Evolutionary conservation across 2,797 vertebrate genomes (phyloP).

Genomic region (Cynopterus sphinx): DNA sequence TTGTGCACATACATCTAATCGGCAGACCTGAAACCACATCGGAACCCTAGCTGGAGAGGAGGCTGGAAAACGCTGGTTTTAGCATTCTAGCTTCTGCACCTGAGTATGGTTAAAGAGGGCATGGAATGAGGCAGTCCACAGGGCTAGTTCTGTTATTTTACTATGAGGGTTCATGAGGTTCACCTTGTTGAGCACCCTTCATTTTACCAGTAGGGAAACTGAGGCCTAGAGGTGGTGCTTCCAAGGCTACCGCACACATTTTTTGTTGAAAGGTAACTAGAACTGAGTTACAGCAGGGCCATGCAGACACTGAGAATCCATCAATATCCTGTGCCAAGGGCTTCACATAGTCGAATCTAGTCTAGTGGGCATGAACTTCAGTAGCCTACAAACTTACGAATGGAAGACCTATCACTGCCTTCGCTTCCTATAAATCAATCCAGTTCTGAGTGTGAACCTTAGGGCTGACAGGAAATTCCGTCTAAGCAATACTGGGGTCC

Average conservation of each 20-base stretch:
- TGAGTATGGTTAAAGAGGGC: not conserved
- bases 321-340: not conserved
- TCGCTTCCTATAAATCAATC: not conserved
- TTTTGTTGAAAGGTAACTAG: not conserved
- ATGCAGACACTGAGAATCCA: not conserved
- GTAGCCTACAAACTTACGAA: not conserved
- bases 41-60: not conserved
- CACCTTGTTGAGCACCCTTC: not conserved
- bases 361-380: not conserved
- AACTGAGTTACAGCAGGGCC: not conserved
- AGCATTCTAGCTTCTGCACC: not conserved
- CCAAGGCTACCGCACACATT: not conserved
- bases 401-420: not conserved
- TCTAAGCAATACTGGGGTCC: not conserved
- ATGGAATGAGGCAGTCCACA: too few species aligned
- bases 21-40: not conserved
- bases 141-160: not conserved
- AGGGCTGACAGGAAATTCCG: not conserved
- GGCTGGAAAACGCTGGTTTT: not conserved
- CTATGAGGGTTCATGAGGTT: not conserved
- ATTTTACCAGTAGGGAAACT: not conserved
- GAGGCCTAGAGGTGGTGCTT: not conserved
- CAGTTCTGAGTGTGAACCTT: not conserved
- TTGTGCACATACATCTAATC: not conserved
- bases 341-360: not conserved